A percentile compares a stretch with the other conserved stretches of the same genome.
Conservation (phyloP, 92 coral and sea anemone genomes). For the Porites cylindrica region DNA sequence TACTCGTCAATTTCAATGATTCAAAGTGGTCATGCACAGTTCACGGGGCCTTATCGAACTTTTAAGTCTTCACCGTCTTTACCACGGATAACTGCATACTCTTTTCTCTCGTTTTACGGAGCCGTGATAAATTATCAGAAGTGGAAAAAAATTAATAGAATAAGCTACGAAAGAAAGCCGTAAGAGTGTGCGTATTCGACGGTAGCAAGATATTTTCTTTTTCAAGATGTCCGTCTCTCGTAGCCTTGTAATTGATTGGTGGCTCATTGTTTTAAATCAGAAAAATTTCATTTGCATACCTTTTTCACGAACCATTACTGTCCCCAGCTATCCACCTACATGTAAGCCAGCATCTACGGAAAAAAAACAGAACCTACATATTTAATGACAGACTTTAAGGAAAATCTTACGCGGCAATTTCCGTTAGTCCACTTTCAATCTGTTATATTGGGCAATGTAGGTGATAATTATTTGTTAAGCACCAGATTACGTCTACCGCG, state of each 20-base stretch:
- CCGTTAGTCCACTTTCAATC: not conserved
- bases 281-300: slow-evolving; percentile 33
- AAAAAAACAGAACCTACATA: not conserved
- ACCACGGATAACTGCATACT: not conserved
- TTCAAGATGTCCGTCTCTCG: not conserved
- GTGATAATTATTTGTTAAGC: too few relatives aligned
- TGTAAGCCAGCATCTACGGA: not conserved
- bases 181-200: not conserved
- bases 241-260: not conserved
- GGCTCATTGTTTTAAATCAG: slow-evolving; percentile 3
- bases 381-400: not conserved
- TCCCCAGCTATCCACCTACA: not conserved
- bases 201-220: not conserved
- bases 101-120: not conserved
- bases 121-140: not conserved
- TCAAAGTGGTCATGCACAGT: too few relatives aligned
- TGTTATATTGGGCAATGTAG: too few relatives aligned
- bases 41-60: too few relatives aligned
- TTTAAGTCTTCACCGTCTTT: too few relatives aligned
- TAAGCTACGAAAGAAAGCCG: not conserved
- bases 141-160: not conserved
- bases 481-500: not conserved
- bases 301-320: not conserved
- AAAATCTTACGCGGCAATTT: not conserved
- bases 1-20: too few relatives aligned